Evolutionary conservation across 2,797 vertebrate genomes (phyloP).

Genomic region (Naso thynnoides): DNA sequence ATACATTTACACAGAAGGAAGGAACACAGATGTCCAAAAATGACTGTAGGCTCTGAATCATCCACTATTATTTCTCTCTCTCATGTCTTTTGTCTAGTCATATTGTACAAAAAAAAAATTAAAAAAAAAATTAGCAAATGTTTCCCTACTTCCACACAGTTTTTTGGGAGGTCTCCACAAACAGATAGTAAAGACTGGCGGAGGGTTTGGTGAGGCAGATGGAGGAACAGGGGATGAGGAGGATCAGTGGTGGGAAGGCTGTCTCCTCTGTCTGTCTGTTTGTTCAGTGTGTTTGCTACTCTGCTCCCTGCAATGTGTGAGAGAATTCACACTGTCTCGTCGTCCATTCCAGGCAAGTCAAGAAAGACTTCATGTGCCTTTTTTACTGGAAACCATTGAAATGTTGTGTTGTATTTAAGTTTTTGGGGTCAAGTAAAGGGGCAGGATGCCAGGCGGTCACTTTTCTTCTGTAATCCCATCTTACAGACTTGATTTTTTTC

Average conservation of each 20-base stretch:
- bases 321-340: conserved; percentile 75
- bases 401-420: neutral
- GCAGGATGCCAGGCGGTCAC: too few species aligned
- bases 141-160: neutral
- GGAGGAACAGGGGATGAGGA: conserved; percentile 47
- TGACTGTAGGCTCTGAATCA: neutral
- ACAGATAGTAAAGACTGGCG: conserved; percentile 12
- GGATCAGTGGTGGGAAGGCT: conserved; percentile 64
- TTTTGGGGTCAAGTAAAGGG: neutral
- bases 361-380: conserved; percentile 11
- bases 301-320: conserved; percentile 50
- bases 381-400: conserved; percentile 16
- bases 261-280: conserved; percentile 77
- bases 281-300: conserved; percentile 85
- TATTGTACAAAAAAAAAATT: neutral
- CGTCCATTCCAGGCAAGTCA: conserved; percentile 35
- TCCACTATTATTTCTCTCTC: conserved; percentile 2
- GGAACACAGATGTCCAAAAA: neutral
- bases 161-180: conserved; percentile 15
- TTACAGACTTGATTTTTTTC: neutral
- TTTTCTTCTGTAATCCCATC: too few species aligned
- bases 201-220: conserved; percentile 52
- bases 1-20: neutral
- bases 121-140: too few species aligned
- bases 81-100: conserved; percentile 7